Percentiles rank a stretch among this genome's conserved stretches.
These are phyloP conservation scores for Oikopleura vanhoeffeni DNA, from an alignment of 23 tunicate species.

Conservation along the genomic window DNA sequence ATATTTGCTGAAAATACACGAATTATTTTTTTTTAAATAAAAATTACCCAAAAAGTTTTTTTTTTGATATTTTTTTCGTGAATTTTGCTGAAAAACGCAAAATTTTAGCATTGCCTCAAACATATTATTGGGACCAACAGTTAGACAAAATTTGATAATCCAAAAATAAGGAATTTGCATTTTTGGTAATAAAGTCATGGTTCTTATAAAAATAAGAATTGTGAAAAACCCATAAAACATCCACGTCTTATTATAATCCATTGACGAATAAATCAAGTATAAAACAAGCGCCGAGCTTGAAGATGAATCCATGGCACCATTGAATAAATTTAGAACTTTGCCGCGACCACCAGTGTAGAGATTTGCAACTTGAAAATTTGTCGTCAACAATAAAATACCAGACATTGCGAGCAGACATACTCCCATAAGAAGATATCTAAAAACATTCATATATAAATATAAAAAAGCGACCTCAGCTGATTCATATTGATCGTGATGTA, in stretches of 20 bases:
- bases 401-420: not conserved
- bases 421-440: not conserved
- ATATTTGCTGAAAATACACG: no score
- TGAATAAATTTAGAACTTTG: not conserved
- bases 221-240: not conserved
- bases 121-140: no score
- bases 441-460: no score
- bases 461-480: no score
- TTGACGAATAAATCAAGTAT: not conserved
- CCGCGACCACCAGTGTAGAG: not conserved
- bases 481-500: no score
- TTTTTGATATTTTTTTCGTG: no score
- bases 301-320: conserved; percentile 6
- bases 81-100: no score
- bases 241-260: not conserved
- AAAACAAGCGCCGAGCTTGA: not conserved
- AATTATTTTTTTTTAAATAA: no score
- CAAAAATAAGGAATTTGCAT: not conserved
- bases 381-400: not conserved
- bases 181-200: not conserved
- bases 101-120: no score
- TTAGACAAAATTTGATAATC: no score
- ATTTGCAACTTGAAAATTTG: conserved; percentile 7
- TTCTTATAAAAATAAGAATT: not conserved
- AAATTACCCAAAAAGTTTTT: no score